Conservation (phyloP, 1,140 invertebrate species). For the fruit fly (Drosophila melanogaster) region DNA sequence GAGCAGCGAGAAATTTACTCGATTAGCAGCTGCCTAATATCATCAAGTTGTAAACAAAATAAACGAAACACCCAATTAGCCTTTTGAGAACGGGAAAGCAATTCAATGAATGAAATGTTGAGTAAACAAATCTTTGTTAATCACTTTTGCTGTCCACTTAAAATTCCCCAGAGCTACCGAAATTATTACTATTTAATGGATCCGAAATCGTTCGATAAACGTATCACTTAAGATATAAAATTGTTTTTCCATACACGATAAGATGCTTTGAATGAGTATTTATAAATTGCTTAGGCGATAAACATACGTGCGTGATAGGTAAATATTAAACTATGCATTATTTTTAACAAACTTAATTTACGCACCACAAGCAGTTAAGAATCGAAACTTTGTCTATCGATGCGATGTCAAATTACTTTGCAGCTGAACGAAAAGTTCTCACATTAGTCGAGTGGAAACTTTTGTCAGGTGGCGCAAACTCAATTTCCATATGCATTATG, state of each 20-base stretch:
- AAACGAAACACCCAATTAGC: slow-evolving; percentile 32
- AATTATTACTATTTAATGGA: slow-evolving; percentile 18
- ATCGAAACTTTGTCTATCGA: not conserved
- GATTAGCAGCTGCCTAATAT: slow-evolving; percentile 48
- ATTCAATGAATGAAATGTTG: slow-evolving; percentile 11
- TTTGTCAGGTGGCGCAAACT: slow-evolving; percentile 59
- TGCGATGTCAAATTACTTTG: slow-evolving; percentile 6
- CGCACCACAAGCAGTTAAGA: slow-evolving; percentile 1
- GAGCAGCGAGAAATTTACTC: slow-evolving; percentile 45
- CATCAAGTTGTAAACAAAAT: slow-evolving; percentile 38
- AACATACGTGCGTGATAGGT: too few species aligned
- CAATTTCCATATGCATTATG: slow-evolving; percentile 33
- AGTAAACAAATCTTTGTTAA: slow-evolving; percentile 41
- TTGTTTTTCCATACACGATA: not conserved
- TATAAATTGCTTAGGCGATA: not conserved
- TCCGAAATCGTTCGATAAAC: slow-evolving; percentile 14
- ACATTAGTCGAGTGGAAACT: slow-evolving; percentile 58
- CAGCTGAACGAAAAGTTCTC: slow-evolving; percentile 28
- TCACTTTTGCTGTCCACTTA: slow-evolving; percentile 11
- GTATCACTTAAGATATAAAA: not conserved
- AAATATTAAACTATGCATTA: too few species aligned
- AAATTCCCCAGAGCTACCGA: not conserved
- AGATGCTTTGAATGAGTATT: not conserved
- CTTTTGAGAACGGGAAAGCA: slow-evolving; percentile 26
- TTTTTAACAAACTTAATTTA: not conserved